These are phyloP conservation scores for Myrmecophaga tridactyla DNA, from an alignment of 2,113 vertebrate species.

Conservation along the genomic window DNA sequence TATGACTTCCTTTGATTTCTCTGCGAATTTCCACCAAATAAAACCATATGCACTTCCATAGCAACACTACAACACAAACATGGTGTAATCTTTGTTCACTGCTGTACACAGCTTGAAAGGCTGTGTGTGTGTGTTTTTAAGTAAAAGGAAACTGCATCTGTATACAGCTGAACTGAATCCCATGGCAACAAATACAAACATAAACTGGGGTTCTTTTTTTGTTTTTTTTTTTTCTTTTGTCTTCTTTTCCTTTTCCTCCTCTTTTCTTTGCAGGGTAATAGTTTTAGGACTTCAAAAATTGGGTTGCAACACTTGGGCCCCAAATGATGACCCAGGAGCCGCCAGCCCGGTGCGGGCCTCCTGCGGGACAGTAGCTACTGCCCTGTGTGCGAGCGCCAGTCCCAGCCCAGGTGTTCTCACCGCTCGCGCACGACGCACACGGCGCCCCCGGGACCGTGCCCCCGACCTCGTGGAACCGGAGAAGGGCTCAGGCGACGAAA, in stretches of 20 bases:
- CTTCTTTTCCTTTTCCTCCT: constrained; percentile 55
- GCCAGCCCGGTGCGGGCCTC: neutral
- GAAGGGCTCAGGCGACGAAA: neutral
- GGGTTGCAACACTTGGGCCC: constrained; percentile 65
- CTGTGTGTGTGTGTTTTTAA: constrained; percentile 25
- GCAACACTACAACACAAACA: constrained; percentile 86
- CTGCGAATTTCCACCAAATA: constrained; percentile 81
- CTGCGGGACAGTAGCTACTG: neutral
- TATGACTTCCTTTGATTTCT: constrained; percentile 76
- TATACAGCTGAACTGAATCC: constrained; percentile 78
- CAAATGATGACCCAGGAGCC: constrained; percentile 20
- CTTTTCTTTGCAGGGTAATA: constrained; percentile 74
- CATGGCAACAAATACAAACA: constrained; percentile 84
- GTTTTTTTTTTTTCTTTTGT: constrained; percentile 64
- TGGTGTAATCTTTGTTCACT: constrained; percentile 78
- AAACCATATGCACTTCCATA: constrained; percentile 85
- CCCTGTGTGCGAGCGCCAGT: fast-evolving
- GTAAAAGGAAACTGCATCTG: constrained; percentile 81
- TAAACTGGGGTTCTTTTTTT: constrained; percentile 56
- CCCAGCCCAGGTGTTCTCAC: neutral
- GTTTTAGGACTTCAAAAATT: constrained; percentile 68
- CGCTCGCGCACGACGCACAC: neutral
- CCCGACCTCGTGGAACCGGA: neutral
- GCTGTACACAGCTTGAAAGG: constrained; percentile 72
- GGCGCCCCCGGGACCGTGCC: constrained; percentile 53